Evolutionary conservation across 2,113 vertebrate species (phyloP), one percentile per base, ranked within the genome.

Genomic region (Haemorhous mexicanus): DNA sequence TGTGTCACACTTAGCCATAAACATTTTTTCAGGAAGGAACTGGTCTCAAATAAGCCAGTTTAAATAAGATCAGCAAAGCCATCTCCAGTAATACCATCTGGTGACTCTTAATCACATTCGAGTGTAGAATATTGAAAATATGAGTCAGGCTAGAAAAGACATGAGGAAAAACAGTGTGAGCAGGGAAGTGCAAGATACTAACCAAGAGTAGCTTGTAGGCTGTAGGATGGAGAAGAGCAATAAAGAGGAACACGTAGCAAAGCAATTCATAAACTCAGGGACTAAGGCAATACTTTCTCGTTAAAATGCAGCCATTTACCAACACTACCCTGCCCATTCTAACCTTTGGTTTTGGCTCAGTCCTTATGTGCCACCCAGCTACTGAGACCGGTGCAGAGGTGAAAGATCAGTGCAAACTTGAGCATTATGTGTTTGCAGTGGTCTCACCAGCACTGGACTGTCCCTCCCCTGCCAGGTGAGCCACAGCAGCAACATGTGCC

Each of bases 81-180:
- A 74, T 86, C 84, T 90, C 75, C 75, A 95, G 70, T 83, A 83
- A 82, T 83, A 88, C 73, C 90, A 93, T 94, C 93, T 95, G 92
- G 64, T 93, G 69, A 58, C 53, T 87, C 76, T 95, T 96, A 95
- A 93, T 95, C 88, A 95, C 69, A 68, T 90, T 39, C 1, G 1
- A 95, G 80, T 32, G 52, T 78, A 81, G 86, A 96, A 75, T 62
- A 37, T 58, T 77, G 79, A 68, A 84, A 87, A 84, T 70, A 84
- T 87, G 93, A 95, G 81, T 89, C 89, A 92, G 64, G 80, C 93
- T 92, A 72, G 72, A 96, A 90, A 72, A 74, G 46, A 79, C 52
- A 50, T 33, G 56, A 82, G 56, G 56, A 74, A 93, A 84, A 88
- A 78, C 43, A 64, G 32, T 21, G 27, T 72, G n/a, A 88, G 32